phyloP scores from a whole-genome alignment of 2,888 invertebrate species.

The Pasiphila rectangulata region DNA sequence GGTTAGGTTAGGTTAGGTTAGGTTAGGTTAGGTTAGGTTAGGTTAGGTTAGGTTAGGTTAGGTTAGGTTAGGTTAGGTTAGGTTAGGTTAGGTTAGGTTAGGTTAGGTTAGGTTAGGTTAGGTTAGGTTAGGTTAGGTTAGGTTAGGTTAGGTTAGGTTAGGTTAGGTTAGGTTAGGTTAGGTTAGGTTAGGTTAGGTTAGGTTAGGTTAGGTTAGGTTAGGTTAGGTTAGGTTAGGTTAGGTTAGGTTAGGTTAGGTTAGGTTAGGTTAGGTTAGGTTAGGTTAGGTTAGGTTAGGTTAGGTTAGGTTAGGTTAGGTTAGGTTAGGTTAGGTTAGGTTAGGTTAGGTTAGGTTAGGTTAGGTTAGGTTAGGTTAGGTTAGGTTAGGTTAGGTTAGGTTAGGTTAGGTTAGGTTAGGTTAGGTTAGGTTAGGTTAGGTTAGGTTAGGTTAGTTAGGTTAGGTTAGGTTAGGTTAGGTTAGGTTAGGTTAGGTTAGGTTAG shows the following conservation, averaged over 20 bases:
- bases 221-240: slow-evolving; percentile 35
- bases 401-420: slow-evolving; percentile 26
- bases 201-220: slow-evolving; percentile 37
- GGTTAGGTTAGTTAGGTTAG: too few relatives aligned
- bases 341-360: slow-evolving; percentile 23
- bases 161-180: too few relatives aligned
- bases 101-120: slow-evolving; percentile 21
- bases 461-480: slow-evolving; percentile 28
- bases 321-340: slow-evolving; percentile 26
- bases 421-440: slow-evolving; percentile 25
- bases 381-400: slow-evolving; percentile 25
- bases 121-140: slow-evolving; percentile 26
- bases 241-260: slow-evolving; percentile 37
- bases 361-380: slow-evolving; percentile 28
- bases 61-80: too few relatives aligned
- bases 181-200: too few relatives aligned
- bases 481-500: slow-evolving; percentile 34
- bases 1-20: too few relatives aligned
- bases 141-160: too few relatives aligned
- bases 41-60: too few relatives aligned
- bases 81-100: too few relatives aligned
- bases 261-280: slow-evolving; percentile 35
- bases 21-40: too few relatives aligned
- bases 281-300: slow-evolving; percentile 25
- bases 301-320: slow-evolving; percentile 25